Evolutionary conservation across 2,113 vertebrate genomes (phyloP).

Genomic region (Microcebus lehilahytsara): DNA sequence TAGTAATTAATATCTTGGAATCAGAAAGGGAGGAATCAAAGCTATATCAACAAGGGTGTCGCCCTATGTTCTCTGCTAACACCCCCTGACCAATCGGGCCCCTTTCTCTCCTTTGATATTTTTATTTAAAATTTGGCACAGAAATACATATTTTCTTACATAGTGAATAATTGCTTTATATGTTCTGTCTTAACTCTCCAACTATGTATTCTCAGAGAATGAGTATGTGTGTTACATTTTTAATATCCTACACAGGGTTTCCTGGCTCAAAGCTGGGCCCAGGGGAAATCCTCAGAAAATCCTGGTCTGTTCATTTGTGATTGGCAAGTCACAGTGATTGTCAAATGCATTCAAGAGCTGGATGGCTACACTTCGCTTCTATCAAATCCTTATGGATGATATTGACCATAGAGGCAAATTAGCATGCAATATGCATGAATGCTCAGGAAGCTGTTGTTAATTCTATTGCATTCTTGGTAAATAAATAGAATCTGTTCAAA

Average conservation of each 20-base stretch:
- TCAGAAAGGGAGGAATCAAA: not conserved
- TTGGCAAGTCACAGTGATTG: not conserved
- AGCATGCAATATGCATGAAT: accelerated
- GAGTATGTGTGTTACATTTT: not conserved
- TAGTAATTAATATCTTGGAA: not conserved
- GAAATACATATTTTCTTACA: not conserved
- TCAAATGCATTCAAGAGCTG: not conserved
- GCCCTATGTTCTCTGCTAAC: not conserved
- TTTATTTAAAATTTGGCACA: not conserved
- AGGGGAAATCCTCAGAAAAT: not conserved
- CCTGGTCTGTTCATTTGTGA: not conserved
- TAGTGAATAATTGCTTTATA: not conserved
- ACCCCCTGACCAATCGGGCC: not conserved
- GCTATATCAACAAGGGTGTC: not conserved
- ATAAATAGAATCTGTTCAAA: not conserved
- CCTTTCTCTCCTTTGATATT: not conserved
- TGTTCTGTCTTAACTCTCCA: not conserved
- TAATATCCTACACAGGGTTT: not conserved
- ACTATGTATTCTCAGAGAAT: not conserved
- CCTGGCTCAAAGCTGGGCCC: not conserved
- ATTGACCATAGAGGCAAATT: not conserved
- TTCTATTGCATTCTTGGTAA: not conserved
- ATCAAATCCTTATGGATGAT: not conserved
- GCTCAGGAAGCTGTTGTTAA: not conserved
- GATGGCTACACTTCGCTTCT: not conserved